These are phyloP conservation scores for Odiellus spinosus DNA, from an alignment of 2,888 invertebrate genomes.

Conservation along the genomic window DNA sequence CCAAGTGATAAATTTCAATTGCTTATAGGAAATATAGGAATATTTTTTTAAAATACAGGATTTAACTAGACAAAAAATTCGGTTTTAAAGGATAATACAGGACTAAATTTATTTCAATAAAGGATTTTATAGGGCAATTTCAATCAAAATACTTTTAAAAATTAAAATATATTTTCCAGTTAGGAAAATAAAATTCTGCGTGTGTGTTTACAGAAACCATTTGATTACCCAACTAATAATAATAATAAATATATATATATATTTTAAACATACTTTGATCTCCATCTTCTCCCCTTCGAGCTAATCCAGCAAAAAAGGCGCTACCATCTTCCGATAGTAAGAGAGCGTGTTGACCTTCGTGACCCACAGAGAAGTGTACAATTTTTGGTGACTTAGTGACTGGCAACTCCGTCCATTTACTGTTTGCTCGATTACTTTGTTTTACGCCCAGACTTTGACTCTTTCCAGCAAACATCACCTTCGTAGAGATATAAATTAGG, in stretches of 20 bases:
- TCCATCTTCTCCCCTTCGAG: constrained; percentile 83
- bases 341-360: constrained; percentile 82
- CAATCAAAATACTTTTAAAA: too few species aligned
- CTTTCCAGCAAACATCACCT: constrained; percentile 75
- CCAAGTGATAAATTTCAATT: too few species aligned
- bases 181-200: too few species aligned
- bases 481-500: constrained; percentile 17
- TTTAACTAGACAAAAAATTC: too few species aligned
- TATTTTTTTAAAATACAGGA: too few species aligned
- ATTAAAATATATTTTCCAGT: too few species aligned
- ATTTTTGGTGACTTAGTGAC: constrained; percentile 56
- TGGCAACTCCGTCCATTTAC: constrained; percentile 35
- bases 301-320: constrained; percentile 70
- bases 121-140: too few species aligned
- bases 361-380: constrained; percentile 67
- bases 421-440: constrained; percentile 28
- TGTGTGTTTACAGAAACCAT: too few species aligned
- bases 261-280: constrained; percentile 46
- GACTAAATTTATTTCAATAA: too few species aligned
- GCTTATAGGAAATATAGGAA: too few species aligned
- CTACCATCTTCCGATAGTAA: constrained; percentile 83
- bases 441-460: constrained; percentile 72
- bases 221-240: not conserved
- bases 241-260: constrained; percentile 1
- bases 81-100: too few species aligned